A percentile compares a stretch with the other conserved stretches of the same genome.
phyloP scores from a whole-genome alignment of 2,113 vertebrate genomes.

The Ardeotis arabs region DNA sequence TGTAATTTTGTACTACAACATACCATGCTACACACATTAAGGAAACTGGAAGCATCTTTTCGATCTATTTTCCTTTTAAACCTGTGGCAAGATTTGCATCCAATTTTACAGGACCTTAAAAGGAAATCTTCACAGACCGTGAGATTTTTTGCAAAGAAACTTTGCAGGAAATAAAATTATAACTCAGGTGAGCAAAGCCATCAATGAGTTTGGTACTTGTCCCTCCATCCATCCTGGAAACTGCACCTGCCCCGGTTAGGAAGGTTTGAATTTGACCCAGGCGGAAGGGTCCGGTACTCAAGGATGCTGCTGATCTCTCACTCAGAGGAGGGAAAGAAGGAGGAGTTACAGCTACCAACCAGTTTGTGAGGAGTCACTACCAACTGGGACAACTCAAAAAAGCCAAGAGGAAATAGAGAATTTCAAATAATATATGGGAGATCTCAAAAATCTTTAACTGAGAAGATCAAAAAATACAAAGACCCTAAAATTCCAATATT shows the following conservation, averaged over 20 bases:
- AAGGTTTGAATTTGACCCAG: background rate
- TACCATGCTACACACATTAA: background rate
- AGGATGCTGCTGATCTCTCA: background rate
- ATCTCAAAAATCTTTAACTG: background rate
- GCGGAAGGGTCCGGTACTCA: background rate
- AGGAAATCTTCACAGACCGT: background rate
- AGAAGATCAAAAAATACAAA: background rate
- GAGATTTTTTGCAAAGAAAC: background rate
- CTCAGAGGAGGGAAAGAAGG: background rate
- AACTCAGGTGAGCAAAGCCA: background rate
- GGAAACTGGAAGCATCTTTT: conserved; percentile 22
- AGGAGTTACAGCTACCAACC: background rate
- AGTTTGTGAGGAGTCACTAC: background rate
- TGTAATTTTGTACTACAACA: conserved; percentile 42
- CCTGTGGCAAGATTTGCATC: background rate
- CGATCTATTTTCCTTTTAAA: conserved; percentile 27
- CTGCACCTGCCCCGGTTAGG: background rate
- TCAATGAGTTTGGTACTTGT: background rate
- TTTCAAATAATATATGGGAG: background rate
- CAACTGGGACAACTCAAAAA: background rate
- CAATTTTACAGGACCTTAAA: background rate
- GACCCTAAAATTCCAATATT: background rate
- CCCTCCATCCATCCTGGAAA: background rate
- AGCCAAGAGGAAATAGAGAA: background rate
- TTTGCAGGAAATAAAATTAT: background rate